Evolutionary conservation across 2,888 invertebrate species (phyloP), one percentile per base, ranked within the genome.

Genomic region (Drosophila limbata): DNA sequence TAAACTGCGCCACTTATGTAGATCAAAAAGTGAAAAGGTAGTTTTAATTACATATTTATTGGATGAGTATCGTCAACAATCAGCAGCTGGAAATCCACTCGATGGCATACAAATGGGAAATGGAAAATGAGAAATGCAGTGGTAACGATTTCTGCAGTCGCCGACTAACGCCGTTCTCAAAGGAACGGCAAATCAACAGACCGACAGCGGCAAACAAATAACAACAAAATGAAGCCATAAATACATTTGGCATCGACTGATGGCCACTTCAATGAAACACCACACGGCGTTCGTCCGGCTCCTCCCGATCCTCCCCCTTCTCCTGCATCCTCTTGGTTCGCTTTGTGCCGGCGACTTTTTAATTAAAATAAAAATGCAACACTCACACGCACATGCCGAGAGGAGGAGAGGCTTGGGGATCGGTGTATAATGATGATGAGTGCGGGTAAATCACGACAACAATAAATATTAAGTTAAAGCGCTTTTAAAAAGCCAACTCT

Each of bases 401-500:
- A 13, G 44, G 4, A 0, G 4, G 4, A 10, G n/a, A 25, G 39
- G 6, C 17, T 1, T 0, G 6, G n/a, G 37, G 19, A 11, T 35
- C 9, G 37, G n/a, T 10, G n/a, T 44, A 53, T 50, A 55, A 62
- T 74, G 70, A 73, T 69, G 67, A 63, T 69, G 81, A 72, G 62
- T 45, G 64, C 64, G 73, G 73, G 69, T 75, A 73, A 84, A 86
- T 86, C 84, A 78, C 74, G 74, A 76, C 82, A 84, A 84, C 84
- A 87, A 84, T 84, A 80, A 84, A 84, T 84, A 84, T 84, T 80
- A 86, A 84, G 82, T 84, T 87, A 53, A 84, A 85, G 81, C 83
- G 65, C 83, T 69, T 70, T 84, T 78, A 78, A 86, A 84, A 81
- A 70, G 60, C 77, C 79, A 71, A 66, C 63, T 66, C 73, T 78